Evolutionary conservation across 2,113 vertebrate species (phyloP), one percentile per base, ranked within the genome.

Genomic region (Clinocottus analis): DNA sequence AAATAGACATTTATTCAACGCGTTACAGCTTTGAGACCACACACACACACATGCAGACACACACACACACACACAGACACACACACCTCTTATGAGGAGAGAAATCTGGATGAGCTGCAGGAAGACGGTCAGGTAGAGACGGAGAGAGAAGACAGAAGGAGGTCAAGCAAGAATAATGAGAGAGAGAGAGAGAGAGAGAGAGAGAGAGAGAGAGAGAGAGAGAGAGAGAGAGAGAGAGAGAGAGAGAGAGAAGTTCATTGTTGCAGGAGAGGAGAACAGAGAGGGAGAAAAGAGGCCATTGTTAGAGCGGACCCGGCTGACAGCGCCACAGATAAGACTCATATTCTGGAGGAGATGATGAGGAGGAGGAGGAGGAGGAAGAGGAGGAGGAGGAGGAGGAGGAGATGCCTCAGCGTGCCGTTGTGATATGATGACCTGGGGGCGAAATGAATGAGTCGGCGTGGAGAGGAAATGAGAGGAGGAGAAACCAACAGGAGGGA

Each of bases 301-400:
- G 88, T 91, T 79, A 62, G 7, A 3, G 4, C 10, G 29, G 41
- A 51, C 62, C 47, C 53, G 7, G 31, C 12, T 82, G 86, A 84
- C 87, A 82, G 84, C 82, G 85, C 75, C 1, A 39, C 88, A 73
- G 88, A 91, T 87, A 85, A 84, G 41, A 11, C 41, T 86, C 74
- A 75, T 87, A 86, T 77, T 84, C 70, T 65, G 61, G 64, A 84
- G 79, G 64, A 74, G 33, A 58, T 19, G 63, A 51, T 5, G 61
- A 79, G 74, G 69, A 60, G 69, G 60, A 41, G 21, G 43, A 53
- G 58, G 43, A 49, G 27, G 82, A 55, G 37, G 67, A 66, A 39
- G 68, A 69, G n/a, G 63, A 67, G 59, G 41, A 72, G 31, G 59
- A 60, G 25, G 53, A 53, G 10, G 63, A 80, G 75, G 70, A 62